Conservation (phyloP, 2,797 vertebrate species). For the Myotis pilosus region DNA sequence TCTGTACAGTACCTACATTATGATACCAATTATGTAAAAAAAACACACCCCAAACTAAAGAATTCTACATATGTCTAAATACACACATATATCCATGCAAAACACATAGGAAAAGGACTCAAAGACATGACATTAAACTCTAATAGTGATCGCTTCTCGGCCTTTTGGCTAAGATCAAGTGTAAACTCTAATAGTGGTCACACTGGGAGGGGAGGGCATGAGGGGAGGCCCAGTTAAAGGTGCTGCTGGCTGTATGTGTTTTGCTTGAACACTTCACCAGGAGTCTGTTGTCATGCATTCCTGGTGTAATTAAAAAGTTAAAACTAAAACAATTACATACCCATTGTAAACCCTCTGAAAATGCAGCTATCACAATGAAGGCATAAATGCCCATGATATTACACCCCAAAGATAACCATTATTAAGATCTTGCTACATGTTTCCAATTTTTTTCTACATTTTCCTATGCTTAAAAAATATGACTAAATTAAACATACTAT, state of each 20-base stretch:
- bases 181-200: fast-evolving
- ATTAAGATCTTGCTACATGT: neutral
- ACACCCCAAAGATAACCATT: neutral
- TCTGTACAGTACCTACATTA: fast-evolving
- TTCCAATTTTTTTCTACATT: neutral
- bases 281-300: neutral
- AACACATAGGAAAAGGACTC: neutral
- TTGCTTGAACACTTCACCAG: neutral
- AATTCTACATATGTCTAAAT: neutral
- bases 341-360: neutral
- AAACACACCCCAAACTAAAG: neutral
- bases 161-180: no score
- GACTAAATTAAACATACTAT: neutral
- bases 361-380: neutral
- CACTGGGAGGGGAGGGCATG: fast-evolving
- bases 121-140: neutral
- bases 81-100: fast-evolving
- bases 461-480: neutral
- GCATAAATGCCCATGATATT: neutral
- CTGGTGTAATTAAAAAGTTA: neutral
- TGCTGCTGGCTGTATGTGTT: neutral
- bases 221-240: fast-evolving
- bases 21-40: neutral
- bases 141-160: no score
- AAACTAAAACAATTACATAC: neutral